Evolutionary conservation across 2,797 vertebrate genomes (phyloP).

Genomic region (Urosaurus nigricauda): DNA sequence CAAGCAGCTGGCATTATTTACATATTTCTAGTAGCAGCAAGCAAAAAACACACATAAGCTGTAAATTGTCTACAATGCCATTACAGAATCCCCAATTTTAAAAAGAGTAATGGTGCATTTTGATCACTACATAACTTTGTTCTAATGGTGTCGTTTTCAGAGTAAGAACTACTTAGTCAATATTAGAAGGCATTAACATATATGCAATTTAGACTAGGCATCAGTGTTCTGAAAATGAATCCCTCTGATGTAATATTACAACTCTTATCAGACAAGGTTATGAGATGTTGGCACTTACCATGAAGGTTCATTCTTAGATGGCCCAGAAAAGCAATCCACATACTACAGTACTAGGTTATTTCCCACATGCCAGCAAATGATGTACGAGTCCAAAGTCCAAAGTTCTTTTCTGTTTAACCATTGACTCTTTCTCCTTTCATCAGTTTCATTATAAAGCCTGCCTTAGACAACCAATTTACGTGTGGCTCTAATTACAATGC

Average conservation of each 20-base stretch:
- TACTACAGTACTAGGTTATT: no score
- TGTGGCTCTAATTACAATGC: no score
- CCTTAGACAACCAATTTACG: no score
- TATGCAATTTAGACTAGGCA: slow-evolving; percentile 66
- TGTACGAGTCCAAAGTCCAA: no score
- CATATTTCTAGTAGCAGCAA: slow-evolving; percentile 69
- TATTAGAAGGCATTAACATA: slow-evolving; percentile 52
- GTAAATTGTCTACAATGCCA: slow-evolving; percentile 65
- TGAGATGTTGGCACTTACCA: no score
- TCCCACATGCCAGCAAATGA: no score
- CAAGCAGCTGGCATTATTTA: slow-evolving; percentile 76
- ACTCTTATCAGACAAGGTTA: slow-evolving; percentile 51
- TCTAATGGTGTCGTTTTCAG: slow-evolving; percentile 63
- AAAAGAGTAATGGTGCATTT: slow-evolving; percentile 71
- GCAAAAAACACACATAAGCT: slow-evolving; percentile 69
- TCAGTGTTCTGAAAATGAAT: slow-evolving; percentile 62
- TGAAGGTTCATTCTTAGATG: no score
- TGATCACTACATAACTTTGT: slow-evolving; percentile 73
- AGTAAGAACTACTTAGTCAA: slow-evolving; percentile 71
- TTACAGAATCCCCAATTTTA: slow-evolving; percentile 65
- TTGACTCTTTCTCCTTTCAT: no score
- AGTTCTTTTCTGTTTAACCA: no score
- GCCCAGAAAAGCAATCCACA: no score
- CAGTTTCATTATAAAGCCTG: no score
- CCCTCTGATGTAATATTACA: slow-evolving; percentile 32